These are phyloP conservation scores for Tachina grossa DNA, from an alignment of 2,888 invertebrate genomes.

Conservation along the genomic window DNA sequence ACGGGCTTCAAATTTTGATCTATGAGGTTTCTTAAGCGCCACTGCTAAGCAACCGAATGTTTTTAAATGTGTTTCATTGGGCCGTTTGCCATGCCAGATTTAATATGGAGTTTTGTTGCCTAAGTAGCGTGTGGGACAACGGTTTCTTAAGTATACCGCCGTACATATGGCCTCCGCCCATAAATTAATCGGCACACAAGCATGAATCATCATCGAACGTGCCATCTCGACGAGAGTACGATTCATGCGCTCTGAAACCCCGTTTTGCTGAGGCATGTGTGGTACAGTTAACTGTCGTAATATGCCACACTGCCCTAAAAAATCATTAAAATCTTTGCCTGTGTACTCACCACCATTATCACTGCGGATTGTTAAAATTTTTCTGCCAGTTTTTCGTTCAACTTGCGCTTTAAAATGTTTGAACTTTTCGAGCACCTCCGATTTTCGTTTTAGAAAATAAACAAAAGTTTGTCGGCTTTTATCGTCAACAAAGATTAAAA, in stretches of 20 bases:
- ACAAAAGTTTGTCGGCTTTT: no score
- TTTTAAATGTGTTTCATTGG: conserved; percentile 55
- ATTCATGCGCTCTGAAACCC: no score
- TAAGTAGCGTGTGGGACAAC: conserved; percentile 63
- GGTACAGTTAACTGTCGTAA: conserved; percentile 64
- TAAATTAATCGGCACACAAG: conserved; percentile 70
- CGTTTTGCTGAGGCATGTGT: conserved; percentile 73
- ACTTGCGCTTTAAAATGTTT: no score
- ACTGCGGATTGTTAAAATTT: conserved; percentile 46
- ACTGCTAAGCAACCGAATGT: no score
- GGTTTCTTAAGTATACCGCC: conserved; percentile 68
- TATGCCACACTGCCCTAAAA: conserved; percentile 65
- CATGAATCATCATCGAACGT: conserved; percentile 74
- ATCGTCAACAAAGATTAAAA: no score
- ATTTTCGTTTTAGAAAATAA: no score
- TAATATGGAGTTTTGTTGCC: conserved; percentile 68
- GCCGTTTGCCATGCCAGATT: conserved; percentile 65
- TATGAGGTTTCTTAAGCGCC: no score
- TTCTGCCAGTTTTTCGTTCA: no score
- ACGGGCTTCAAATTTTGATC: no score
- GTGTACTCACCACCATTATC: conserved; percentile 41
- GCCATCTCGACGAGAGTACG: conserved; percentile 74
- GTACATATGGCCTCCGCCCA: conserved; percentile 72
- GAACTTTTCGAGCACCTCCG: no score
- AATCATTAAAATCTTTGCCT: conserved; percentile 55